Evolutionary conservation across 2,797 vertebrate genomes (phyloP).

Genomic region (Hozukius guyotensis): DNA sequence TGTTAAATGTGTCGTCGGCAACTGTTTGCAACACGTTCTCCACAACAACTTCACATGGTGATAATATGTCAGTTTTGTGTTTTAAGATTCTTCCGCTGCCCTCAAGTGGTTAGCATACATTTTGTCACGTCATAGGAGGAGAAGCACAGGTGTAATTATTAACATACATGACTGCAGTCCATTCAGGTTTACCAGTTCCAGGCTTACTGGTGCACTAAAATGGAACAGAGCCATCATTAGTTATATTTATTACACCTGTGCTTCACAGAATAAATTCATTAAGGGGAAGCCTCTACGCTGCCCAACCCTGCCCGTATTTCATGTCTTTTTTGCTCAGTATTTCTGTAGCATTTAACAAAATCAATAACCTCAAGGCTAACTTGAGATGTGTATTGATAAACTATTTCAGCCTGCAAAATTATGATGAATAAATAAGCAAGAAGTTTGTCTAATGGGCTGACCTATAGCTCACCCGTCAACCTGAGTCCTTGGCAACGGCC

Average conservation of each 20-base stretch:
- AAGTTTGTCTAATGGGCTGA: too few relatives aligned
- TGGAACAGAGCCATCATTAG: too few relatives aligned
- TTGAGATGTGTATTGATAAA: background rate
- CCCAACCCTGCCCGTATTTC: background rate
- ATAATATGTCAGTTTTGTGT: too few relatives aligned
- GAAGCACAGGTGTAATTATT: too few relatives aligned
- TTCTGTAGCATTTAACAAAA: background rate
- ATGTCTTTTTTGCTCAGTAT: background rate
- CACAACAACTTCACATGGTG: too few relatives aligned
- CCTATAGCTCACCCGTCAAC: too few relatives aligned
- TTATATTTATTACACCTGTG: too few relatives aligned
- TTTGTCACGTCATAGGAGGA: background rate
- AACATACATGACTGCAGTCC: background rate
- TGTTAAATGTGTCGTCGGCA: too few relatives aligned
- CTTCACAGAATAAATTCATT: background rate
- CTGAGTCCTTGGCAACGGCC: too few relatives aligned
- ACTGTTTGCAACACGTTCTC: rapidly evolving
- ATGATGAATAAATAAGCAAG: background rate
- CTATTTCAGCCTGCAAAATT: background rate
- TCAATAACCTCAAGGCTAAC: background rate
- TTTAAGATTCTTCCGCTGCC: background rate
- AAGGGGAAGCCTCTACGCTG: too few relatives aligned
- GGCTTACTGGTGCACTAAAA: rapidly evolving
- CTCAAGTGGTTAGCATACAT: background rate
- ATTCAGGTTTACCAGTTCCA: background rate